Conservation (phyloP, 2,888 invertebrate genomes). For the Rotaria macrura region DNA sequence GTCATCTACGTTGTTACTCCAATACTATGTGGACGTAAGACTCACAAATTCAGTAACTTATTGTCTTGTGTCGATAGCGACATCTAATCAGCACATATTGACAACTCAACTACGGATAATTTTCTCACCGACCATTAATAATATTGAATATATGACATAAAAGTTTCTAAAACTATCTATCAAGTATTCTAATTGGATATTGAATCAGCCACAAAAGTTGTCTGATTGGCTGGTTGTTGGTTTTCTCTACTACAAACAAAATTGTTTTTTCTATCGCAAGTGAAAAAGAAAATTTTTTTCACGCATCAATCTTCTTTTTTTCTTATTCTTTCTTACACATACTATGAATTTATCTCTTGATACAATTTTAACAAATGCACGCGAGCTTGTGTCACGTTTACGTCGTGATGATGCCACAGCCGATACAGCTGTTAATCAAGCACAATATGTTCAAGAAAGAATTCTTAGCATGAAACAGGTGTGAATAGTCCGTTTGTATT, state of each 20-base stretch:
- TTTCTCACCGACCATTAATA: neutral
- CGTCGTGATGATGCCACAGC: slow-evolving; percentile 18
- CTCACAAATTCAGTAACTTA: too few relatives aligned
- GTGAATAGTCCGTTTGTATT: neutral
- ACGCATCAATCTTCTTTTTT: neutral
- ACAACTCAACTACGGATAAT: too few relatives aligned
- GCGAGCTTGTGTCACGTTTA: slow-evolving; percentile 5
- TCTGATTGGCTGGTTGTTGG: neutral
- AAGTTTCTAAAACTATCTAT: neutral
- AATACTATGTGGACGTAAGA: too few relatives aligned
- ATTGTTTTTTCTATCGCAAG: neutral
- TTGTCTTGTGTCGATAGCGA: neutral
- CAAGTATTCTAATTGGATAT: neutral
- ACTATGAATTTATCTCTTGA: neutral
- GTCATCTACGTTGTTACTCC: too few relatives aligned
- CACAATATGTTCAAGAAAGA: slow-evolving; percentile 17
- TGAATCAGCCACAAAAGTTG: neutral
- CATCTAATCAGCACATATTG: neutral
- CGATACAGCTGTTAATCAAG: slow-evolving; percentile 19
- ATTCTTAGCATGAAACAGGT: slow-evolving; percentile 11
- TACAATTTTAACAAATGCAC: neutral
- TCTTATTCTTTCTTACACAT: neutral
- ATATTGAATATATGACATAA: neutral
- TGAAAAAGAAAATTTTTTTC: neutral
- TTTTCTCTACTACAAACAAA: neutral